Evolutionary conservation across 2,888 invertebrate genomes (phyloP), one percentile per base, ranked within the genome.

Genomic region (Cephus pulcher): DNA sequence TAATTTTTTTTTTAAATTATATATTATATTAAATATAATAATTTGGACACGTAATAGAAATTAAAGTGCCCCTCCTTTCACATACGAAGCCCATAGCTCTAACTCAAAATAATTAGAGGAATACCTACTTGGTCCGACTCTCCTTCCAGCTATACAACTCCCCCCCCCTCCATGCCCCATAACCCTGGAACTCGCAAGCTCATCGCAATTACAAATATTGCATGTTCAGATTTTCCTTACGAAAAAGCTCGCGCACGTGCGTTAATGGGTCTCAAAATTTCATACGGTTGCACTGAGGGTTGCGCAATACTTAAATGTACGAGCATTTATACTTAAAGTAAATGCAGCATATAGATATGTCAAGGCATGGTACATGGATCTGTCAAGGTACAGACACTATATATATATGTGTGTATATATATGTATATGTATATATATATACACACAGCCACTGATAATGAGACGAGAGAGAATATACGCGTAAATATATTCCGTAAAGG

Each of bases 151-250:
- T 75, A 75, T 69, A 75, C 73, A 40, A 33, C 33, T 33, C 71
- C n/a, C 37, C n/a, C 37, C 68, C 68, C 23, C 9, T 33, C 33
- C 33, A 33, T 4, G 33, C 9, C 56, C 23, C 9, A 1, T 9
- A 23, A 9, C 23, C 9, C 23, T 1, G 4, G 6, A 15, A 23
- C 40, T 40, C 40, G 23, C 15, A 15, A 15, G 56, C 81, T 81
- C 76, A 75, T 81, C 68, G 85, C 86, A 84, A 85, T 86, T 85
- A 86, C 83, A 84, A 82, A 84, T 84, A 84, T 86, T 84, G 82
- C 84, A 73, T 69, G 77, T 79, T 32, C 33, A 32, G 6, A 4
- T 2, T 34, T 23, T 12, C 12, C 71, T 23, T 15, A 23, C 12
- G 12, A 71, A 32, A 30, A 33, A 71, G 3, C 2, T 12, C 3